phyloP scores from a whole-genome alignment of 2,888 invertebrate species.

The Xestoiulus laeticollis region DNA sequence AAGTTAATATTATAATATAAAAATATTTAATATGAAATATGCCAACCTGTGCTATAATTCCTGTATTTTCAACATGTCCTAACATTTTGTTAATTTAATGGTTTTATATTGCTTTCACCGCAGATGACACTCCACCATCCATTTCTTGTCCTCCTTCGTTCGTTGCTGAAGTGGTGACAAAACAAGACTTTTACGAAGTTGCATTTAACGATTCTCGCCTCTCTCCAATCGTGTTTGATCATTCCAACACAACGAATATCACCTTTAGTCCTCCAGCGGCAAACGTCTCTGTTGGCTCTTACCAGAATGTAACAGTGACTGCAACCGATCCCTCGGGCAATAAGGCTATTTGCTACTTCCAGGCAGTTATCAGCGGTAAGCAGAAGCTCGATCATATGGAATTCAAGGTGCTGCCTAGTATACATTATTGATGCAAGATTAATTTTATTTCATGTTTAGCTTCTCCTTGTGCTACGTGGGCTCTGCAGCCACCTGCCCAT shows the following conservation, averaged over 20 bases:
- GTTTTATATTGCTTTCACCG: conserved; percentile 1
- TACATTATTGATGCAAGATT: neutral
- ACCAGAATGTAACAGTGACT: conserved; percentile 90
- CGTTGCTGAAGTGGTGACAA: conserved; percentile 88
- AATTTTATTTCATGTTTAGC: conserved; percentile 70
- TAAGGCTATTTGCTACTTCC: conserved; percentile 89
- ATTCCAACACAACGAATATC: conserved; percentile 78
- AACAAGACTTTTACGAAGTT: conserved; percentile 87
- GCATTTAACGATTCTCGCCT: conserved; percentile 90
- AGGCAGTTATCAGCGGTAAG: conserved; percentile 68
- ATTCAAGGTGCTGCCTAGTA: neutral
- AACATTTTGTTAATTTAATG: conserved; percentile 14
- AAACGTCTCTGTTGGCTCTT: conserved; percentile 70
- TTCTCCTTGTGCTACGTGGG: conserved; percentile 94
- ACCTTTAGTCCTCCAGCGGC: conserved; percentile 57
- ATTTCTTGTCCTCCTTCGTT: conserved; percentile 93
- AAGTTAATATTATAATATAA: too few species aligned
- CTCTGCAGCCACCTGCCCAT: conserved; percentile 86
- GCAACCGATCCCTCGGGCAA: conserved; percentile 89
- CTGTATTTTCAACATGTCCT: neutral
- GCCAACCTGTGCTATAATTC: too few species aligned
- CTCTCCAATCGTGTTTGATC: conserved; percentile 85
- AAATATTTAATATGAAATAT: too few species aligned
- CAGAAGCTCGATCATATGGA: neutral
- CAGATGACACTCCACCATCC: conserved; percentile 88